Base-by-base conservation (phyloP, 92 coral and sea anemone genomes). In the Montipora capitata region DNA sequence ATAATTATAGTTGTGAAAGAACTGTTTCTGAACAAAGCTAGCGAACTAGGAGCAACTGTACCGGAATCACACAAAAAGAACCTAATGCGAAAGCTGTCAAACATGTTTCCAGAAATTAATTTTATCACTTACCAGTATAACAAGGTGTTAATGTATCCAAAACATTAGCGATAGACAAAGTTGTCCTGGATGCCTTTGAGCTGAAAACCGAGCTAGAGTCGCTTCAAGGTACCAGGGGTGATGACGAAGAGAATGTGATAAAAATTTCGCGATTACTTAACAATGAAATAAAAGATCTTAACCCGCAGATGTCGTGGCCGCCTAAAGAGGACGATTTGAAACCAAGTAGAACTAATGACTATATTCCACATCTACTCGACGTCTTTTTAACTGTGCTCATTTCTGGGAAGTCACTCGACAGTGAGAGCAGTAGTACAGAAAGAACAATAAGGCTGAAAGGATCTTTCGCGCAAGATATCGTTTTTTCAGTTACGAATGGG, bases 281-380 rank as follows among this genome's bases (percentile, higher is more conserved):
- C 73, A 66, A 63, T 39, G 81, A 92, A 84, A 83, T 92, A 52
- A 79, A 82, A 88, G 74, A 79, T 58, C 90, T 44, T 67, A 41
- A 78, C 65, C 82, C 84, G 39, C 87, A 88, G 68, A 92, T 88
- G 90, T 80, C 91, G 35, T 92, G 95, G 95, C 92, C 94, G 77
- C 87, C 94, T 61, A 72, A 71, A 68, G 94, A 87, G 52, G 48
- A 82, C 20, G 80, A 91, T 62, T 69, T 87, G 63, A 77, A 73
- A 39, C 71, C 83, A 27, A 70, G 52, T 3, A 76, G 64, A 65
- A 51, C 62, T 4, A 35, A 17, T 76, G 59, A 10, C 15, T 91
- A 86, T 44, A 81, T 86, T 72, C 91, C 91, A 51, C 76, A 80
- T 86, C 72, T 91, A 10, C 79, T 86, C 12, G 88, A 27, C 35